phyloP scores from a whole-genome alignment of 2,797 vertebrate species.

The Sternarchorhynchus goeldii region DNA sequence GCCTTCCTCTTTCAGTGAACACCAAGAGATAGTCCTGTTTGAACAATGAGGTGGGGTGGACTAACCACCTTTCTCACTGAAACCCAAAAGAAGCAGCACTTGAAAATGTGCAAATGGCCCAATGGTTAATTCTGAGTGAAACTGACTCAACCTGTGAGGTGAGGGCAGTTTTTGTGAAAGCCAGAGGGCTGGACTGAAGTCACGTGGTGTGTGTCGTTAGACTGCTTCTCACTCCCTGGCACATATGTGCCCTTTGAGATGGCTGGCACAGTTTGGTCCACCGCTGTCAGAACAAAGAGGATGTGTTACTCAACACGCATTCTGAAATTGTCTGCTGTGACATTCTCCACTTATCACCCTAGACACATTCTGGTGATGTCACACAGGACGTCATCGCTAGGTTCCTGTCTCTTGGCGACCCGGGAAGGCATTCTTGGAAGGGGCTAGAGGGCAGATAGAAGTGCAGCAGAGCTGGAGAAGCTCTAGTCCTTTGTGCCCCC shows the following conservation, averaged over 20 bases:
- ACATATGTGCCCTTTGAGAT: neutral
- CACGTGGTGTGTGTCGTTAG: neutral
- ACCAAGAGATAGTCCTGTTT: slow-evolving; percentile 16
- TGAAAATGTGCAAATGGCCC: neutral
- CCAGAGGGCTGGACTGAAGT: neutral
- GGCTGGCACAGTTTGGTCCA: neutral
- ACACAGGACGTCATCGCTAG: slow-evolving; percentile 13
- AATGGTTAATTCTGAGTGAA: slow-evolving; percentile 26
- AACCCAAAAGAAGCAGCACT: slow-evolving; percentile 27
- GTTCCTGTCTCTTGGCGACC: slow-evolving; percentile 48
- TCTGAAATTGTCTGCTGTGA: slow-evolving; percentile 8
- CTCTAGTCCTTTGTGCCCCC: neutral
- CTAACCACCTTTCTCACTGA: slow-evolving; percentile 19
- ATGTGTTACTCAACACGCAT: slow-evolving; percentile 15
- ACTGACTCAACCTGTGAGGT: slow-evolving; percentile 28
- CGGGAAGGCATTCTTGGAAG: slow-evolving; percentile 46
- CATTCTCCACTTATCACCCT: slow-evolving; percentile 11
- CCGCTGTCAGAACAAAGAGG: slow-evolving; percentile 5
- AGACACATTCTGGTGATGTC: slow-evolving; percentile 22
- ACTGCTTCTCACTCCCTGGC: neutral
- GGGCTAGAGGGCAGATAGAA: slow-evolving; percentile 63
- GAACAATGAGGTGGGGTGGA: slow-evolving; percentile 7
- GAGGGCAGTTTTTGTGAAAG: slow-evolving; percentile 1
- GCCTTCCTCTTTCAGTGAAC: neutral
- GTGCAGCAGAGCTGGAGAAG: neutral